These are phyloP conservation scores for Lacanobia wlatinum DNA, from an alignment of 2,888 invertebrate species.

Conservation along the genomic window DNA sequence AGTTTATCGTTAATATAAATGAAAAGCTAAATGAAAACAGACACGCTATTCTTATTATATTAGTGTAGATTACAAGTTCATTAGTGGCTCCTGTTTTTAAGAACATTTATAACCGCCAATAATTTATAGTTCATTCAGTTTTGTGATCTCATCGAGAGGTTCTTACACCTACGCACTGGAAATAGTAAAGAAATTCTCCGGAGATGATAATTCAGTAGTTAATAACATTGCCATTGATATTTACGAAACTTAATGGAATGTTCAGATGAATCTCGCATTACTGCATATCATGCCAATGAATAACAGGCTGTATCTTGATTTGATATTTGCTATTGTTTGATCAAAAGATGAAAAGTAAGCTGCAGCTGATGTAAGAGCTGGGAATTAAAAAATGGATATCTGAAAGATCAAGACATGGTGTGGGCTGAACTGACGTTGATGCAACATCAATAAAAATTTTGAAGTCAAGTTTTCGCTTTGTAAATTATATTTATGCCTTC, in stretches of 20 bases:
- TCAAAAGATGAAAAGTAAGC: constrained; percentile 3
- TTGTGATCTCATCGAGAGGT: constrained; percentile 19
- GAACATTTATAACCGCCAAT: constrained; percentile 15
- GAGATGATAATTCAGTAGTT: constrained; percentile 39
- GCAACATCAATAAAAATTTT: background rate
- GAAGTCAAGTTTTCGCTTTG: background rate
- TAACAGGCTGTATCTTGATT: constrained; percentile 11
- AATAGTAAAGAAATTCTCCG: constrained; percentile 21
- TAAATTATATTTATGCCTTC: background rate
- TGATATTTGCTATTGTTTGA: constrained; percentile 25
- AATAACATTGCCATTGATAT: constrained; percentile 48
- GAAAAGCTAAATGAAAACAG: background rate
- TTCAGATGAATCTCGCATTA: constrained; percentile 14
- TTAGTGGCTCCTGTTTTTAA: constrained; percentile 36
- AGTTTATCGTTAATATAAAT: constrained; percentile 11
- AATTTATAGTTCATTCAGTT: constrained; percentile 36
- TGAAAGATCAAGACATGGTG: background rate
- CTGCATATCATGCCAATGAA: constrained; percentile 30
- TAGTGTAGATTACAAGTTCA: constrained; percentile 9
- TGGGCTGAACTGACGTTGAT: background rate
- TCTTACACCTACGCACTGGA: constrained; percentile 24
- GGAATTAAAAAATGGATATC: background rate
- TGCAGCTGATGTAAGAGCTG: background rate
- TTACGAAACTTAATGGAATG: constrained; percentile 40
- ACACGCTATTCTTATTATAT: constrained; percentile 8